These are phyloP conservation scores for Oreocharis arfaki DNA, from an alignment of 2,113 vertebrate genomes.

Conservation along the genomic window DNA sequence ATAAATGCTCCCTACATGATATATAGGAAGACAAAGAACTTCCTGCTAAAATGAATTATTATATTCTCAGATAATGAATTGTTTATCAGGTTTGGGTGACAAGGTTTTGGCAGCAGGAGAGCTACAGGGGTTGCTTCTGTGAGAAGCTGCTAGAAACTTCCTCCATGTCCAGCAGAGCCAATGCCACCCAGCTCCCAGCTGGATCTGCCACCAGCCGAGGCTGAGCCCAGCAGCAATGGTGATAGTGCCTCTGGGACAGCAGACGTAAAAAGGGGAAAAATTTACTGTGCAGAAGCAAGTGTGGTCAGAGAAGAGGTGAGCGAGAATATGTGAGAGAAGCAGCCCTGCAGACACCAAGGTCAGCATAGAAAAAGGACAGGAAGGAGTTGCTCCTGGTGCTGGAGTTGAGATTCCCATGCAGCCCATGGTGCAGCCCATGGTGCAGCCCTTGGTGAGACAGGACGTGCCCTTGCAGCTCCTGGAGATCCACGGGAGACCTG, in stretches of 20 bases:
- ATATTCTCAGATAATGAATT: neutral
- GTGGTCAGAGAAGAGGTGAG: neutral
- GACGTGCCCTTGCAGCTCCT: rapidly evolving
- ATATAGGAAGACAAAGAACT: neutral
- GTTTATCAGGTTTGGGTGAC: neutral
- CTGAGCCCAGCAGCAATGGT: neutral
- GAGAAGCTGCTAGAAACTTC: neutral
- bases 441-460: too few relatives aligned
- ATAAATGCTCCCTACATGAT: neutral
- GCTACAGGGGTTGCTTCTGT: neutral
- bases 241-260: too few relatives aligned
- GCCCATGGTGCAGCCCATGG: too few relatives aligned
- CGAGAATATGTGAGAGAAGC: neutral
- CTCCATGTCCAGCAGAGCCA: neutral
- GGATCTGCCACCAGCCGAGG: too few relatives aligned
- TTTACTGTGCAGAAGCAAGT: neutral
- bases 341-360: neutral
- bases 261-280: neutral
- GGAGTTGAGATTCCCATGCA: neutral
- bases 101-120: neutral
- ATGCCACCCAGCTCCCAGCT: neutral
- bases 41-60: neutral
- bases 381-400: neutral
- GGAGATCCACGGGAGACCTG: rapidly evolving
- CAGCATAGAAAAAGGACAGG: neutral